These are phyloP conservation scores for Ornithoptera priamus DNA, from an alignment of 2,888 invertebrate genomes.

Conservation along the genomic window DNA sequence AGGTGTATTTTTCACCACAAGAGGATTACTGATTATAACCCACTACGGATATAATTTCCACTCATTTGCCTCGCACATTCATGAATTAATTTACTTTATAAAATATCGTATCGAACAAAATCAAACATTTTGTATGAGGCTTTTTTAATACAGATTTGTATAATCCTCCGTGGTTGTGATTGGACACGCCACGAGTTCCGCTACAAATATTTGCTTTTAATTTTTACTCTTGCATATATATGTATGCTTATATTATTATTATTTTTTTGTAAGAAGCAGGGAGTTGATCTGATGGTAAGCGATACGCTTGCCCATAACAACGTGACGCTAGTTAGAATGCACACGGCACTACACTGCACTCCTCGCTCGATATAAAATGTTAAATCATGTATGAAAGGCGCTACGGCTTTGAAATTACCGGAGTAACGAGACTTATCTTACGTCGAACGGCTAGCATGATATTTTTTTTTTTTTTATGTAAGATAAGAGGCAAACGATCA, in stretches of 20 bases:
- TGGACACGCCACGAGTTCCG: background rate
- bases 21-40: background rate
- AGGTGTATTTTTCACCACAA: background rate
- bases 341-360: no score
- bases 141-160: conserved; percentile 4
- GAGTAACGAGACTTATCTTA: no score
- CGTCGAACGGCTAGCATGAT: no score
- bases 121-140: background rate
- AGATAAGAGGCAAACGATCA: no score
- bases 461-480: no score
- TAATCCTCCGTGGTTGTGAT: conserved; percentile 6
- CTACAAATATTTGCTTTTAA: background rate
- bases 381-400: no score
- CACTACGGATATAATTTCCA: background rate
- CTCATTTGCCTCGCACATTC: background rate
- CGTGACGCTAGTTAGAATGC: no score
- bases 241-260: background rate
- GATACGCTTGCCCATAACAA: no score
- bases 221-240: background rate
- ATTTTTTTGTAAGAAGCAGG: no score
- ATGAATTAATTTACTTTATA: conserved; percentile 1
- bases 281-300: no score
- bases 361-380: no score
- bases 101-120: background rate
- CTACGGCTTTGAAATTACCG: no score